Evolutionary conservation across 2,113 vertebrate genomes (phyloP), one percentile per base, ranked within the genome.

Genomic region (Cryptotis parvus): DNA sequence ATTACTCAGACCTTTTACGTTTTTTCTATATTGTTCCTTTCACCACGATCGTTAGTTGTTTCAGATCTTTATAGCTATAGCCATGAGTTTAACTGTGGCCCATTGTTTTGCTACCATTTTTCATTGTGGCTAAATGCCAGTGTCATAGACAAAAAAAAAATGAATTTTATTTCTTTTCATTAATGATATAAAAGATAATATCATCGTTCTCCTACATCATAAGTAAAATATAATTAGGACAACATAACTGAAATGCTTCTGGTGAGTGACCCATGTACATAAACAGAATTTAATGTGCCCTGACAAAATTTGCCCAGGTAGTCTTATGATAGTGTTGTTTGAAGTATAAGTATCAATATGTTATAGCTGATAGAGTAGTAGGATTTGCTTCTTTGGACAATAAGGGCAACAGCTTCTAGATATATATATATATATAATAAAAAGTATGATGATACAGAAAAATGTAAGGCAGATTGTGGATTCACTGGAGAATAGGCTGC

Each of bases 161-260:
- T 68, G 80, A 14, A 14, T 16, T 29, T 15, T 33, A 80, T 91
- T 58, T 27, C 75, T 18, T 83, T 27, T 78, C 45, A 78, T 73
- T 78, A 82, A 12, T 87, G n/a, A 73, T 45, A 76, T 77, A 43
- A 87, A 75, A 43, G 10, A 15, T 22, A 78, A 18, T 65, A 5
- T 9, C 18, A 55, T 79, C 29, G 63, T 87, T 77, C 43, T 72
- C 5, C 76, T 88, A 90, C 85, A 92, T 84, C 9, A 3, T 20
- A 58, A 35, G 20, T 76, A 2, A 75, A 33, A 35, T 39, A 35
- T 43, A 92, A 35, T 58, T 65, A 75, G 31, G 72, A 43, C 58
- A 82, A 45, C 86, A 83, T 79, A 72, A 58, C 2, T 33, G 49
- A 22, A 72, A 45, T 16, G 45, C 49, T 79, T 91, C 43, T 88